A percentile compares a stretch with the other conserved stretches of the same genome.
Evolutionary conservation across 2,888 invertebrate genomes (phyloP).

Genomic region (Scaptomyza cyrtandrae): DNA sequence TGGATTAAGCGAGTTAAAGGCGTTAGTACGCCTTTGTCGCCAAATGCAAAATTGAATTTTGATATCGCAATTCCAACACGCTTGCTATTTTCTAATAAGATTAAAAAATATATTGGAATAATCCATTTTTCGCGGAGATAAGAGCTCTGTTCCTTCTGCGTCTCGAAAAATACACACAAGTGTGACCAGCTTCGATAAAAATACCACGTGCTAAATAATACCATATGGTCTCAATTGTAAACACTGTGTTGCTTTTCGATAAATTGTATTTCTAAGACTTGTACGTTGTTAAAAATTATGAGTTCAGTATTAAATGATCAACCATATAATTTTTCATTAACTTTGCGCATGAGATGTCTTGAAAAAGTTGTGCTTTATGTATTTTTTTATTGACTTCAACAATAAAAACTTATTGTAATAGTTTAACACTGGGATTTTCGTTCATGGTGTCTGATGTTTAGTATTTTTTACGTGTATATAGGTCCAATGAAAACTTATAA

Average conservation of each 20-base stretch:
- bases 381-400: background rate
- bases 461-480: constrained; percentile 1
- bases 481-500: background rate
- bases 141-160: constrained; percentile 77
- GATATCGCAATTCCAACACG: constrained; percentile 28
- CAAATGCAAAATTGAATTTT: constrained; percentile 10
- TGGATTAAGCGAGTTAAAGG: constrained; percentile 23
- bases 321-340: background rate
- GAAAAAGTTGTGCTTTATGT: background rate
- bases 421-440: background rate
- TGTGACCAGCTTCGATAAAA: constrained; percentile 48
- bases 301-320: background rate
- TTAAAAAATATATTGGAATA: constrained; percentile 66
- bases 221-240: constrained; percentile 51
- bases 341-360: background rate
- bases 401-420: background rate
- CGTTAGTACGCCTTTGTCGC: constrained; percentile 16
- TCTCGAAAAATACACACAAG: constrained; percentile 73
- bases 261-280: background rate
- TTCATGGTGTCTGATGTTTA: background rate
- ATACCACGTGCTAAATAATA: constrained; percentile 23
- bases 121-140: constrained; percentile 73
- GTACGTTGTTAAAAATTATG: background rate
- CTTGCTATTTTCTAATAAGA: constrained; percentile 57
- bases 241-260: constrained; percentile 54